Evolutionary conservation across 64 coral and sea anemone species (phyloP).

Genomic region (Platygyra sinensis): DNA sequence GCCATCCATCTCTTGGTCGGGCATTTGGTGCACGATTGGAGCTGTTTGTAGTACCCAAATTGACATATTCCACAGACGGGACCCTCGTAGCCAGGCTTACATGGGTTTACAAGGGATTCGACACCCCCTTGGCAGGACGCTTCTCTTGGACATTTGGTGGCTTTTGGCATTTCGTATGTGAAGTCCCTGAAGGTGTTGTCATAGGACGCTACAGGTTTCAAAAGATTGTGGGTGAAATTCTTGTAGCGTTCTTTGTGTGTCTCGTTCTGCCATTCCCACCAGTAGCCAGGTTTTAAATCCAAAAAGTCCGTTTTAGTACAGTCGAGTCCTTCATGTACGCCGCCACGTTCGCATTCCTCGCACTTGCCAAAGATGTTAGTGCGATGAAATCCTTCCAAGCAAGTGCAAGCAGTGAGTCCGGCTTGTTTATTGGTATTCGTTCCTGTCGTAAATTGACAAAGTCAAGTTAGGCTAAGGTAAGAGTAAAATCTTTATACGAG

Average conservation of each 20-base stretch:
- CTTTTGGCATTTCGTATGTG: background rate
- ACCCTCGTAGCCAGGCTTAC: constrained; percentile 31
- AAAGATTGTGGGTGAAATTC: constrained; percentile 15
- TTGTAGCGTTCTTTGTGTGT: constrained; percentile 32
- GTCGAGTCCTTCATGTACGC: background rate
- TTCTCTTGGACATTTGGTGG: constrained; percentile 11
- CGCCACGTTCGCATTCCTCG: background rate
- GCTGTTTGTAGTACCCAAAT: constrained; percentile 27
- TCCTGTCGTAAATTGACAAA: background rate
- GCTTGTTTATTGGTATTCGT: constrained; percentile 13
- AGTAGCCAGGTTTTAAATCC: constrained; percentile 18
- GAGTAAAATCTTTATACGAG: background rate
- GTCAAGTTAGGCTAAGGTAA: background rate
- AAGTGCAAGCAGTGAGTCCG: constrained; percentile 7
- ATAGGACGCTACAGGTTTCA: background rate
- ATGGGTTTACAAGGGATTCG: background rate
- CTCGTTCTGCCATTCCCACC: constrained; percentile 36
- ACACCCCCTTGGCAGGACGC: background rate
- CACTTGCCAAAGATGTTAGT: constrained; percentile 36
- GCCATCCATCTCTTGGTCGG: constrained; percentile 10
- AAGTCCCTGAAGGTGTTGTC: constrained; percentile 1
- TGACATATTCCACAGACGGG: constrained; percentile 42
- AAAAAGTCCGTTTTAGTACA: constrained; percentile 7
- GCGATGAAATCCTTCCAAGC: constrained; percentile 36
- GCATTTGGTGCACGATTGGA: constrained; percentile 27